Base-by-base conservation (phyloP, 2,888 invertebrate genomes). In the Agrotis ipsilon region DNA sequence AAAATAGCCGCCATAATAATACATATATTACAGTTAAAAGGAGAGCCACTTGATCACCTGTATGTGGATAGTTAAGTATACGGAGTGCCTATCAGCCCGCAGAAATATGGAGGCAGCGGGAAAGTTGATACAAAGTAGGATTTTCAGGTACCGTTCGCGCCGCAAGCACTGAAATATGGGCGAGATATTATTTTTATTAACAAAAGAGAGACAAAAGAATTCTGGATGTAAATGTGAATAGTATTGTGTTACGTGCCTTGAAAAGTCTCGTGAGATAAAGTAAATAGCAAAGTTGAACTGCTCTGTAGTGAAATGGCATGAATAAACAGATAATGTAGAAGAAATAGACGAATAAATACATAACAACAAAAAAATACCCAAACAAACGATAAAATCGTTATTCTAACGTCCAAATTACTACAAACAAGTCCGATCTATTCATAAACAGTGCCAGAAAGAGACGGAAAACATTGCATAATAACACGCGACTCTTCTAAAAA, bases 91-190 rank as follows among this genome's bases (percentile, higher is more conserved):
- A 92, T 91, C 92, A 89, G 89, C 82, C 88, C 81, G 90, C 90
- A 92, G 94, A 94, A 94, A 93, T 94, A 94, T 94, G 94, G 94
- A 93, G 92, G 93, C 93, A 89, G 86, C 88, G 88, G 90, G 93
- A 93, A 94, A 94, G 93, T 94, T 94, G 93, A 94, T 94, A 93
- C 94, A 91, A 93, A 94, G 94, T 93, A 92, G 90, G 91, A 92
- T 93, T 94, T 94, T 92, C 94, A 93, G 91, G 94, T 94, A 96
- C 88, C 85, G 94, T 91, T 86, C 62, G 92, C 84, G 84, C 61
- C 87, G 83, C 86, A 85, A 86, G 27, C 70, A 64, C 81, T 84
- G 77, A 80, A 72, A 73, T 72, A 45, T 66, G 5, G 39, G 13
- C 21, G 54, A 49, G 11, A 75, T 39, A 39, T 49, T 54, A 67